phyloP scores from a whole-genome alignment of 2,797 vertebrate genomes.

The Pseudochaenichthys georgianus region DNA sequence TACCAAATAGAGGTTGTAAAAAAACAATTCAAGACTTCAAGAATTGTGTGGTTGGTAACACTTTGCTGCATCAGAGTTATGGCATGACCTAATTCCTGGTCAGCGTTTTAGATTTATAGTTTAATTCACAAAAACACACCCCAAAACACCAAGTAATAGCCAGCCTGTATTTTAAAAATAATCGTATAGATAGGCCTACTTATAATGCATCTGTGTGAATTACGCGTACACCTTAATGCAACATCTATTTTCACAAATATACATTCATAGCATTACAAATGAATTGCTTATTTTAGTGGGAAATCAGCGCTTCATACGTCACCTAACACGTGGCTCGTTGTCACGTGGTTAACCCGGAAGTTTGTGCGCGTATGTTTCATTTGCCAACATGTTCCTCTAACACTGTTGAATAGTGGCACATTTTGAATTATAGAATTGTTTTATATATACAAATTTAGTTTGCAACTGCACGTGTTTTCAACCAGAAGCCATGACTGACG shows the following conservation, averaged over 20 bases:
- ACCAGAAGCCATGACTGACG: conserved; percentile 70
- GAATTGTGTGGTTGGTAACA: too few species aligned
- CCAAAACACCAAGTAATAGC: background rate
- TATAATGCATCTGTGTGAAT: background rate
- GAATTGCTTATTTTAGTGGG: background rate
- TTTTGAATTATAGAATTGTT: rapidly evolving
- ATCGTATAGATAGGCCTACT: background rate
- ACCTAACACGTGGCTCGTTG: conserved; percentile 54
- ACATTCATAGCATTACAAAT: background rate
- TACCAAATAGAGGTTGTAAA: too few species aligned
- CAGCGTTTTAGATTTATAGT: background rate
- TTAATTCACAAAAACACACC: background rate
- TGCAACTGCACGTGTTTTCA: background rate
- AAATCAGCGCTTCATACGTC: conserved; percentile 6
- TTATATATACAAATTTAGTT: too few species aligned
- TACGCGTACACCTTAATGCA: background rate
- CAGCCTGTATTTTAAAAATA: background rate
- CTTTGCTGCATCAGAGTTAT: too few species aligned
- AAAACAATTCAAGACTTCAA: too few species aligned
- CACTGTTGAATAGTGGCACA: too few species aligned
- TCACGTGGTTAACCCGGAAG: conserved; percentile 74
- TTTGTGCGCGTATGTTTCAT: background rate
- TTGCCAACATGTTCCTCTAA: background rate
- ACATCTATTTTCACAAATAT: background rate
- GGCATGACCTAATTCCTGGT: background rate